Evolutionary conservation across 2,113 vertebrate species (phyloP), one percentile per base, ranked within the genome.

Genomic region (Loxodonta africana): DNA sequence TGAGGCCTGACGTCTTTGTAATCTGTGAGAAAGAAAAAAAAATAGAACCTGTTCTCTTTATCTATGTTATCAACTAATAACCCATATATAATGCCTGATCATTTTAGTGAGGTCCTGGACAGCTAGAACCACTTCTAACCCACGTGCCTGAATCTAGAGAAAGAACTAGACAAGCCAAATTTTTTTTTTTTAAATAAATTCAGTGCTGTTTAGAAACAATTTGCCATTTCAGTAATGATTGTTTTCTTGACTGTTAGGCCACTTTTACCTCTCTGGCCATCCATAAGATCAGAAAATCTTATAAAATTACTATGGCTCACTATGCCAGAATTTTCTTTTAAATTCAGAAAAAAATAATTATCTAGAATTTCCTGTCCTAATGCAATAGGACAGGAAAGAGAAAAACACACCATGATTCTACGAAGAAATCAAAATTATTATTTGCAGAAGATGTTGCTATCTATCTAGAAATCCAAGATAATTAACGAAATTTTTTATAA

Each of bases 401-500:
- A 51, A 86, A 94, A 74, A 37, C 1, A 41, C 30, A 51, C 8
- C 28, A n/a, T 48, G 8, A 92, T 69, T 76, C 5, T 82, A 76
- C 86, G 2, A 33, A 74, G 3, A 94, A 62, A 63, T 77, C 6
- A 62, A 69, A 90, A 46, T 85, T 44, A 0, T n/a, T 44, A n/a
- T 63, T 85, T 74, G 67, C 37, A 91, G 18, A 78, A 18, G 57
- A 83, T 60, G 57, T 74, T 44, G 28, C 18, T 65, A 30, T 74
- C 11, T 74, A 96, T 33, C 74, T 94, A 28, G 26, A 91, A 91
- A 62, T 87, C 11, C 41, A 94, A 82, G 23, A 15, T 48, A 74
- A 73, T 37, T 30, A 87, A 81, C 25, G 53, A 86, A 96, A 84
- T 85, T 28, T 2, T 74, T 85, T 60, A 67, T 91, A n/a, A 48